These are phyloP conservation scores for Magallana nippona DNA, from an alignment of 2,888 invertebrate genomes.

Conservation along the genomic window DNA sequence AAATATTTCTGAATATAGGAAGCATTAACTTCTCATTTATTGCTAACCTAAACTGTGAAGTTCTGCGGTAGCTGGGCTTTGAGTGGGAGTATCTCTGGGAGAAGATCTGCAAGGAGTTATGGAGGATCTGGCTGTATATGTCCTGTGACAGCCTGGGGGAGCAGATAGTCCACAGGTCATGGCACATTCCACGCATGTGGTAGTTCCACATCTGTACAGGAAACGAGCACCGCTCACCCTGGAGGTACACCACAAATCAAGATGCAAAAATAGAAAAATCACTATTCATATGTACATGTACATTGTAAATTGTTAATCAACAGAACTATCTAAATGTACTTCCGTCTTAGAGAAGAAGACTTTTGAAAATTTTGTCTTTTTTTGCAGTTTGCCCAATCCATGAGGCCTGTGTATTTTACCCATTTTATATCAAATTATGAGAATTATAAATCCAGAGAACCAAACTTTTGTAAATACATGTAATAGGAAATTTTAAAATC, in stretches of 20 bases:
- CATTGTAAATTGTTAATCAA: neutral
- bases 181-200: slow-evolving; percentile 70
- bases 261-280: neutral
- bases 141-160: slow-evolving; percentile 75
- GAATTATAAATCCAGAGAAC: too few relatives aligned
- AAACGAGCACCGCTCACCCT: slow-evolving; percentile 78
- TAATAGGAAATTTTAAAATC: too few relatives aligned
- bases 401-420: too few relatives aligned
- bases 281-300: neutral
- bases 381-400: too few relatives aligned
- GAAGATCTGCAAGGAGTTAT: slow-evolving; percentile 74
- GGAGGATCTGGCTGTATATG: slow-evolving; percentile 70
- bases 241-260: slow-evolving; percentile 38
- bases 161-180: slow-evolving; percentile 76
- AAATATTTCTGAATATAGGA: too few relatives aligned
- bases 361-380: too few relatives aligned
- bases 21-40: too few relatives aligned
- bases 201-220: slow-evolving; percentile 78
- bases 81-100: slow-evolving; percentile 72
- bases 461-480: too few relatives aligned
- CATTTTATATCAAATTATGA: too few relatives aligned
- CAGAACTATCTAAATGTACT: too few relatives aligned
- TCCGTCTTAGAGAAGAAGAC: too few relatives aligned
- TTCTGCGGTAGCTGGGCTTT: slow-evolving; percentile 73
- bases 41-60: slow-evolving; percentile 73